phyloP scores from a whole-genome alignment of 2,888 invertebrate species.

The Rotaria magnacalcarata region DNA sequence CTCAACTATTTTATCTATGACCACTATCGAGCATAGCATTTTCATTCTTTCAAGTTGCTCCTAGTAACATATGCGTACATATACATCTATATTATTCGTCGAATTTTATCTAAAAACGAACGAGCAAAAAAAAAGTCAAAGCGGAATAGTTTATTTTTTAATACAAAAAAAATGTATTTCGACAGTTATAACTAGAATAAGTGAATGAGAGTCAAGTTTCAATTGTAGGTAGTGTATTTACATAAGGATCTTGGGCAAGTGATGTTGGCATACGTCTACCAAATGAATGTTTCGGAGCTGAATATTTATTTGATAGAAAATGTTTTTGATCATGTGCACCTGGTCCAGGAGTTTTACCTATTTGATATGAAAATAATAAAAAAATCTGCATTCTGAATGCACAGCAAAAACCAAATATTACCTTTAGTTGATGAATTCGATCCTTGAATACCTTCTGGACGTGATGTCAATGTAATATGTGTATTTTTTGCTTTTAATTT shows the following conservation, averaged over 20 bases:
- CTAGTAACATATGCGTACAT: background rate
- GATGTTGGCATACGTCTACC: background rate
- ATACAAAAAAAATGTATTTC: background rate
- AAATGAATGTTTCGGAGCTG: constrained; percentile 41
- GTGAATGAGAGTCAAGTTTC: background rate
- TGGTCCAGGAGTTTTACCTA: constrained; percentile 41
- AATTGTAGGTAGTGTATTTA: background rate
- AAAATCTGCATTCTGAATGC: background rate
- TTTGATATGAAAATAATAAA: background rate
- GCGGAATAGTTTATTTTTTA: background rate
- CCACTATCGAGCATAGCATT: background rate
- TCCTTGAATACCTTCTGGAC: background rate
- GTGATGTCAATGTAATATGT: constrained; percentile 1
- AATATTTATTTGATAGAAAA: constrained; percentile 40
- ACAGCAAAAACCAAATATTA: background rate
- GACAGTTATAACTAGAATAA: background rate
- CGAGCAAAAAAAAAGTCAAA: background rate
- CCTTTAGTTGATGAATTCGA: background rate
- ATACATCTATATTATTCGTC: background rate
- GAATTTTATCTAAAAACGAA: background rate
- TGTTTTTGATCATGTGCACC: constrained; percentile 36
- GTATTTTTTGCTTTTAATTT: background rate
- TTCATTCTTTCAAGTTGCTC: background rate
- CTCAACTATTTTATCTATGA: background rate
- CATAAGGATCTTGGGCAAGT: background rate